Evolutionary conservation across 1,140 invertebrate species (phyloP), one percentile per base, ranked within the genome.

Genomic region (Pogonus chalceus): DNA sequence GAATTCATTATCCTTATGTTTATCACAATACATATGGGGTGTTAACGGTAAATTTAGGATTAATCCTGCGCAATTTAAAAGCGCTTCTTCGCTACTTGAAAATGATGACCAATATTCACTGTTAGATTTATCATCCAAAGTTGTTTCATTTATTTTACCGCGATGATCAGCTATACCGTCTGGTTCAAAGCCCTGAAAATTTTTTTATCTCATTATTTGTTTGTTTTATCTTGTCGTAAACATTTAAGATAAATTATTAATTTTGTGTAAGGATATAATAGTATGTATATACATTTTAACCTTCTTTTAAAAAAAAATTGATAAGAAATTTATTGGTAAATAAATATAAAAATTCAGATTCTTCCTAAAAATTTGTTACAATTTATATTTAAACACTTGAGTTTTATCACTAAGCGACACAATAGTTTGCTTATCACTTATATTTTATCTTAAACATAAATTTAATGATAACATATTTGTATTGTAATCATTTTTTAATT

Each of bases 51-150:
- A 69, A 62, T 83, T 84, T 2, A 86, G 66, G 53, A 89, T 81
- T 20, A 89, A 68, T 2, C 86, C 86, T 24, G 80, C 79, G 59
- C 86, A 89, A 56, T 84, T 80, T 2, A 86, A 65, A 1, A 89
- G 68, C 1, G 82, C 79, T 62, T 88, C 86, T 62, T 88, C 86
- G 35, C 83, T 85, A 58, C 79, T 82, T 14, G 83, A 86, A 69
- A 87, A 88, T 0, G 84, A 87, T 0, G 85, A 87, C 81, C 83
- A 86, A 63, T 85, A 85, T 65, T 89, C 85, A 0, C 84, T 86
- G 57, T 84, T 81, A 52, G 80, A 82, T 67, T 78, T 78, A 58
- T 85, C 83, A 57, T 82, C 78, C 3, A 76, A 60, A 0, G 74
- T 78, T 0, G 79, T 81, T 61, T 84, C 77, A 62, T 81, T 82